Conservation (phyloP, 2,113 vertebrate genomes). For the Callocephalon fimbriatum region DNA sequence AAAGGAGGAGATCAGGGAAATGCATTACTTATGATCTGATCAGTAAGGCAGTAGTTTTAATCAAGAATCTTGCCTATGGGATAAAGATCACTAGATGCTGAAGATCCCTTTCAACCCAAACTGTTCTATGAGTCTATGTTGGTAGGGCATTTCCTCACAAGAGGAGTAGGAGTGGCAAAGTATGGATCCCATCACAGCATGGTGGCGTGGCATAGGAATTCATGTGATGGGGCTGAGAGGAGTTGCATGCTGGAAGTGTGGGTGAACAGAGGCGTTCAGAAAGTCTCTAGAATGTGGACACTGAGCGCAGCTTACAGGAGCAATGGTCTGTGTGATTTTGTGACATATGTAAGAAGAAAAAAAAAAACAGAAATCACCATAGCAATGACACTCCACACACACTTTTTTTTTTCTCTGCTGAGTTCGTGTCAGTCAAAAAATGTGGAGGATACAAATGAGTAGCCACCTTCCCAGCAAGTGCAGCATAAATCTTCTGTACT, state of each 20-base stretch:
- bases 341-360: background rate
- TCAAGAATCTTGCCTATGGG: background rate
- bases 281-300: background rate
- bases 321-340: background rate
- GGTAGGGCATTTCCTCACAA: background rate
- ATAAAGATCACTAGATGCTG: background rate
- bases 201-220: background rate
- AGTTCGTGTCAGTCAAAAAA: background rate
- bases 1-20: background rate
- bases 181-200: background rate
- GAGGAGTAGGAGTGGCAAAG: background rate
- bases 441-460: background rate
- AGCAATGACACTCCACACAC: fast-evolving
- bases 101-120: background rate
- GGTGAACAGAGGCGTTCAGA: background rate
- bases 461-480: background rate
- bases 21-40: fast-evolving
- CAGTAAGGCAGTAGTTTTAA: background rate
- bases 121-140: background rate
- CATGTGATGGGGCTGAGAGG: background rate
- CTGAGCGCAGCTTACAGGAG: background rate
- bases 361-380: background rate
- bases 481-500: background rate
- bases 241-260: background rate
- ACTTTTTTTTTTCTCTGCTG: background rate